Base-by-base conservation (phyloP, 2,797 vertebrate genomes). In the Anisognathus igniventris region DNA sequence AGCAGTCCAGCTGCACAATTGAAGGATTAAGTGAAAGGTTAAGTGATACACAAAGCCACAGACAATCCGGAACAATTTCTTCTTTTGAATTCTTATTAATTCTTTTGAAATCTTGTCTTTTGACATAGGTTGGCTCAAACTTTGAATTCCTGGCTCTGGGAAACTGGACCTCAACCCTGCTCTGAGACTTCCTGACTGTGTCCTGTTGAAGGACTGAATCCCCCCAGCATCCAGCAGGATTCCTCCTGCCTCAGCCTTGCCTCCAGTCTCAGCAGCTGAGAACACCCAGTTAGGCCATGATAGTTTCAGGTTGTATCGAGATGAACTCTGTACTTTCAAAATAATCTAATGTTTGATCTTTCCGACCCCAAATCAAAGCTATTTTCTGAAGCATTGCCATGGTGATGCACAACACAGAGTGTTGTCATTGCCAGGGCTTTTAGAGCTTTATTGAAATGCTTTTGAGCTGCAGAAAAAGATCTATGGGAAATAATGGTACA, bases 301-400 rank as follows among this genome's bases (percentile, higher is more conserved):
- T 12, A 33, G 44, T 54, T 93, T 47, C 35, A 42, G 50, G 44
- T 3, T 77, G 23, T 61, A 95, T 78, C 58, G 9, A 45, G 92
- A 68, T 80, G 89, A 96, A 89, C 77, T 74, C 42, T 54, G 37
- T 76, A 14, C 72, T 83, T 93, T 84, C 77, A 81, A 15, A 88
- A 74, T 88, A 37, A 86, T 93, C 44, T 20, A 73, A 64, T 66
- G 27, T 84, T 91, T 93, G 91, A 84, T 84, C 87, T 92, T 76
- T 60, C 85, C n/a, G 62, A 96, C 87, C 92, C 64, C 76, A 86
- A 94, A 94, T 81, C 82, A 78, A 70, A 81, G 76, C 93, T 78
- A 19, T 91, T 95, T 96, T 91, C 91, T 86, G 82, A 62, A 76
- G 33, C 89, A 94, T 96, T 92, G 58, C 93, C 95, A 95, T 96